A percentile compares a stretch with the other conserved stretches of the same genome.
Conservation (phyloP, 2,888 invertebrate genomes). For the Kuschelorhynchus macadamiae region DNA sequence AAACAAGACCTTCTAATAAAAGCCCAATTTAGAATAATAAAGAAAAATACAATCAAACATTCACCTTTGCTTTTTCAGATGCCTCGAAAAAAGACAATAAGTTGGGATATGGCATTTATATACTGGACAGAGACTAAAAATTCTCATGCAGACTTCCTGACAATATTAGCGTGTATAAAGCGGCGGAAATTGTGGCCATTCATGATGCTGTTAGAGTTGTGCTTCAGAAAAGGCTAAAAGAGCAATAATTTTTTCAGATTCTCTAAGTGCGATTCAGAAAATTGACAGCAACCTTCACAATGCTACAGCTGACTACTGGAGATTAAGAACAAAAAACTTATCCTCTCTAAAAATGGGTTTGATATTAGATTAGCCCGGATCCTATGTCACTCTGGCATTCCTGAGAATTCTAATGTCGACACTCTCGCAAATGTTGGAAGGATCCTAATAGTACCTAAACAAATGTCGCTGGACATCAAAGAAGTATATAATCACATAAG, state of each 20-base stretch:
- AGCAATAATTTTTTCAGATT: slow-evolving; percentile 3
- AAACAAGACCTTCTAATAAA: not conserved
- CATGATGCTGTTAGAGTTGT: not conserved
- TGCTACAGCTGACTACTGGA: not conserved
- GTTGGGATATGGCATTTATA: not conserved
- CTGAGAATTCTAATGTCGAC: no score
- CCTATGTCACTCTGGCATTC: no score
- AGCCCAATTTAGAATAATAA: not conserved
- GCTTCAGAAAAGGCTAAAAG: slow-evolving; percentile 5
- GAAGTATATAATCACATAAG: no score
- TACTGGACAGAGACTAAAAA: not conserved
- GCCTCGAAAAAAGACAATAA: not conserved
- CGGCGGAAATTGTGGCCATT: slow-evolving; percentile 5
- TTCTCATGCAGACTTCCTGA: slow-evolving; percentile 2
- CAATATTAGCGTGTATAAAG: not conserved
- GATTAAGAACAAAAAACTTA: not conserved
- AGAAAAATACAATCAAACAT: not conserved
- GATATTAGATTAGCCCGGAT: no score
- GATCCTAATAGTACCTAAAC: no score
- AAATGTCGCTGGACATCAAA: no score
- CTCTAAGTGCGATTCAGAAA: not conserved
- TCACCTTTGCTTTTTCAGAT: not conserved
- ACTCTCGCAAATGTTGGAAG: no score
- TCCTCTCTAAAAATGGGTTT: no score
- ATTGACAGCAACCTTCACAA: not conserved